phyloP scores from a whole-genome alignment of 2,113 vertebrate species.

The Seriola aureovittata region DNA sequence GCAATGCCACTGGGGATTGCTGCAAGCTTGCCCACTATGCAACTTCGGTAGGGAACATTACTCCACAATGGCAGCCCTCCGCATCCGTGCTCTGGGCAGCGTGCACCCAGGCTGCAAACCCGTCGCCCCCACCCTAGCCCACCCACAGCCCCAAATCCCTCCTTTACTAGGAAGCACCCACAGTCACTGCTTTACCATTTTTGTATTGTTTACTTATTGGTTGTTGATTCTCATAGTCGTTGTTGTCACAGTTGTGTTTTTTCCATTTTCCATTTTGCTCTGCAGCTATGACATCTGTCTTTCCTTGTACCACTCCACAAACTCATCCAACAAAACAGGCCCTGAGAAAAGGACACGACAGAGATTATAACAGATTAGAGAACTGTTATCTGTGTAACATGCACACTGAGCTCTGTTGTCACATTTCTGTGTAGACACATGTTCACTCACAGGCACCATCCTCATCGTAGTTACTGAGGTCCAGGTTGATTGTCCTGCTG shows the following conservation, averaged over 20 bases:
- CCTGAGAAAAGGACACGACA: constrained; percentile 82
- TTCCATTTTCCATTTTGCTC: constrained; percentile 48
- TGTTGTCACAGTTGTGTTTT: constrained; percentile 79
- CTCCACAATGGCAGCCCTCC: constrained; percentile 86
- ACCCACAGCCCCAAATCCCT: constrained; percentile 76
- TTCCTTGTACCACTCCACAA: constrained; percentile 99
- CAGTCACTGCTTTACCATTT: constrained; percentile 68
- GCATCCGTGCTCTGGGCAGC: constrained; percentile 87
- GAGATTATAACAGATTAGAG: constrained; percentile 11
- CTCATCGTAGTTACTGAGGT: constrained; percentile 99
- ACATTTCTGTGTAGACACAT: background rate
- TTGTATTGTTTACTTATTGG: constrained; percentile 78
- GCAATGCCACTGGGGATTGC: constrained; percentile 86
- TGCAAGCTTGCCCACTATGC: constrained; percentile 90
- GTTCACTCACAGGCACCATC: constrained; percentile 96
- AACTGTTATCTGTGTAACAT: background rate
- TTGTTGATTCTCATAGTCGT: constrained; percentile 78
- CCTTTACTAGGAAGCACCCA: constrained; percentile 70
- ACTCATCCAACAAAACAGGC: constrained; percentile 99
- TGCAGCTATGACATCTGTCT: constrained; percentile 94
- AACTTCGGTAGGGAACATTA: constrained; percentile 88
- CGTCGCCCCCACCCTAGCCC: constrained; percentile 75
- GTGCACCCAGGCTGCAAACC: constrained; percentile 88
- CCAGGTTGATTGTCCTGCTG: constrained; percentile 98
- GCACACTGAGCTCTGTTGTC: background rate